These are phyloP conservation scores for Bombus pyrosoma DNA, from an alignment of 1,140 invertebrate genomes.

Conservation along the genomic window DNA sequence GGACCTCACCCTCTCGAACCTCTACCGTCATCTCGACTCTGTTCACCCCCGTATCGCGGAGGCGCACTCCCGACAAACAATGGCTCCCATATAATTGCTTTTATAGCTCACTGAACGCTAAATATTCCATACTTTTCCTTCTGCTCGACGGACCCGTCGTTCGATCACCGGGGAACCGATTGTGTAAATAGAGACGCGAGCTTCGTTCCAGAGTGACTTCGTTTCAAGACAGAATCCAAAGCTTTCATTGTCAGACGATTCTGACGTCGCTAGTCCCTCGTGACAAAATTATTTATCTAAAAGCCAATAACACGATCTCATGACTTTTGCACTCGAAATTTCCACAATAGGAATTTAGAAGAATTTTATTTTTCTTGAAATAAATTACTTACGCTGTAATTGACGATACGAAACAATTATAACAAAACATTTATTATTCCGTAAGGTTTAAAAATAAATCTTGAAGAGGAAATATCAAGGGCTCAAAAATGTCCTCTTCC, in stretches of 20 bases:
- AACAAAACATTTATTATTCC: too few species aligned
- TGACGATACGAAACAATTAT: too few species aligned
- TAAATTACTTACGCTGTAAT: too few species aligned
- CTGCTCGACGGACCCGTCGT: conserved; percentile 65
- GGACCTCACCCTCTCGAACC: conserved; percentile 36
- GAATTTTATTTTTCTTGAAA: neutral
- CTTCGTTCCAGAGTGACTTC: conserved; percentile 51
- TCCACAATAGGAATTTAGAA: neutral
- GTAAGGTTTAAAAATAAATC: too few species aligned
- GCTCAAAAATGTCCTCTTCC: neutral
- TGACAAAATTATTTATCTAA: neutral
- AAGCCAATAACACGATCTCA: neutral
- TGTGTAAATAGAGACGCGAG: conserved; percentile 75
- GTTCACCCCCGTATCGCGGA: conserved; percentile 78
- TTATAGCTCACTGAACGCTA: conserved; percentile 82
- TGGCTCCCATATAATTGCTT: conserved; percentile 82
- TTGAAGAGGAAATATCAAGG: neutral
- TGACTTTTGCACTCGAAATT: neutral
- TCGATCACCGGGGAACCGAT: conserved; percentile 76
- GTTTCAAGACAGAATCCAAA: conserved; percentile 59
- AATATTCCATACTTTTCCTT: conserved; percentile 82
- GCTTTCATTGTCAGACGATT: neutral
- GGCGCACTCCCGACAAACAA: conserved; percentile 81
- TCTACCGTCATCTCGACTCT: conserved; percentile 48
- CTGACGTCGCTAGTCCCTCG: neutral